Conservation (phyloP, 2,888 invertebrate species). For the Argyresthia goedartella region DNA sequence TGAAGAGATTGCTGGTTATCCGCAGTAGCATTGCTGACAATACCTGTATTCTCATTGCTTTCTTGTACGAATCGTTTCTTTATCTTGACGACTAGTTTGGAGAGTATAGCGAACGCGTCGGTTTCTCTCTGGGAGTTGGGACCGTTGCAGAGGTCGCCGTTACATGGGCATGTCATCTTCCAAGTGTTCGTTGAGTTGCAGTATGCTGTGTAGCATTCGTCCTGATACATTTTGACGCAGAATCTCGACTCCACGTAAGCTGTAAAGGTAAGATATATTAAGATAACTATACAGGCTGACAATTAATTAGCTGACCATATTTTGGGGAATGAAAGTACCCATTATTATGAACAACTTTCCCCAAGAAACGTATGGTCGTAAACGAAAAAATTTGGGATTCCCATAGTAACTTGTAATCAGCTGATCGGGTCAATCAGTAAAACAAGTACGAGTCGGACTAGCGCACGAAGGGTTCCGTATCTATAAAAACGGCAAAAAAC, state of each 20-base stretch:
- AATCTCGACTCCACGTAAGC: constrained; percentile 51
- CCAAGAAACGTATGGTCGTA: too few species aligned
- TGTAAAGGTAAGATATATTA: constrained; percentile 20
- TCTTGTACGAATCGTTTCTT: not conserved
- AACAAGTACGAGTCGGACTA: too few species aligned
- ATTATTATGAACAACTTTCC: too few species aligned
- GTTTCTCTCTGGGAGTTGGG: constrained; percentile 41
- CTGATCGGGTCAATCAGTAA: too few species aligned
- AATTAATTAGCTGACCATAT: too few species aligned
- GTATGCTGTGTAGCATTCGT: constrained; percentile 53
- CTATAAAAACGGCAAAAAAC: too few species aligned
- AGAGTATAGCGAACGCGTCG: constrained; percentile 38
- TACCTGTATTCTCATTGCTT: not conserved
- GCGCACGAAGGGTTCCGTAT: too few species aligned
- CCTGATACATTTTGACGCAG: constrained; percentile 57
- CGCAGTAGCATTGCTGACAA: not conserved
- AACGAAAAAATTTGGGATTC: too few species aligned
- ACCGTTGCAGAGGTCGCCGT: constrained; percentile 55
- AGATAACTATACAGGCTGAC: too few species aligned
- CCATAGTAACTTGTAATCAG: too few species aligned
- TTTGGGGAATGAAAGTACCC: too few species aligned
- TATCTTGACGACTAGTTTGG: constrained; percentile 19
- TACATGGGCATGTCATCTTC: constrained; percentile 57
- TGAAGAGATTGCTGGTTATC: not conserved
- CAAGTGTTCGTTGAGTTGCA: constrained; percentile 53